Evolutionary conservation across 1,140 invertebrate genomes (phyloP).

Genomic region (Agraylea sexmaculata): DNA sequence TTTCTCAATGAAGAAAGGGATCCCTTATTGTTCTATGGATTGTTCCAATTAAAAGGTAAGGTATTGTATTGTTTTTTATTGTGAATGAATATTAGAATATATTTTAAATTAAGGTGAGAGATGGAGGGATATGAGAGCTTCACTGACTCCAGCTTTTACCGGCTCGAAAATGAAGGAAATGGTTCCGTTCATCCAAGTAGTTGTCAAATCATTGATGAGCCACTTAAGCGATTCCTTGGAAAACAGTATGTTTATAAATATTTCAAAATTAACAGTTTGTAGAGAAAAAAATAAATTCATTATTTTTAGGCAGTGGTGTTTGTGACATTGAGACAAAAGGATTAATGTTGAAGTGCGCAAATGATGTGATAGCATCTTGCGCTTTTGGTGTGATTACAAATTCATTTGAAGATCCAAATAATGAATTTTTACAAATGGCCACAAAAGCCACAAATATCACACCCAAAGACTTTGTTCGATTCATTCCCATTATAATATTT

Average conservation of each 20-base stretch:
- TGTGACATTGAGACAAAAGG: constrained; percentile 36
- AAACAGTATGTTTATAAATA: too few species aligned
- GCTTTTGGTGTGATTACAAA: constrained; percentile 41
- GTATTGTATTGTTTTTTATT: constrained; percentile 1
- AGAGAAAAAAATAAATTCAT: too few species aligned
- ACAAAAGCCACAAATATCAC: constrained; percentile 22
- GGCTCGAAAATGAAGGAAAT: not conserved
- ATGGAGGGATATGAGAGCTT: too few species aligned
- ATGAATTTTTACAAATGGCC: constrained; percentile 29
- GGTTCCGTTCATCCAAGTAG: too few species aligned
- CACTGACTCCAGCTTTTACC: too few species aligned
- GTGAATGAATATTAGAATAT: not conserved
- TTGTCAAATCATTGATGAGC: too few species aligned
- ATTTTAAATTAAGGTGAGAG: too few species aligned
- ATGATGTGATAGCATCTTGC: constrained; percentile 40
- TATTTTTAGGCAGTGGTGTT: too few species aligned
- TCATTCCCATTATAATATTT: not conserved
- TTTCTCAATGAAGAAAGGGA: constrained; percentile 29
- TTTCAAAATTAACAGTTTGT: too few species aligned
- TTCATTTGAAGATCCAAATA: constrained; percentile 32
- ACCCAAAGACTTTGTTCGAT: not conserved
- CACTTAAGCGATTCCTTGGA: too few species aligned
- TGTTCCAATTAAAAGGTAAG: constrained; percentile 27
- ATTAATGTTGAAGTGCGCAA: constrained; percentile 31
- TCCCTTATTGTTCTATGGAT: constrained; percentile 32